Conservation (phyloP, 2,113 vertebrate species). For the Pogonocichla stellata region DNA sequence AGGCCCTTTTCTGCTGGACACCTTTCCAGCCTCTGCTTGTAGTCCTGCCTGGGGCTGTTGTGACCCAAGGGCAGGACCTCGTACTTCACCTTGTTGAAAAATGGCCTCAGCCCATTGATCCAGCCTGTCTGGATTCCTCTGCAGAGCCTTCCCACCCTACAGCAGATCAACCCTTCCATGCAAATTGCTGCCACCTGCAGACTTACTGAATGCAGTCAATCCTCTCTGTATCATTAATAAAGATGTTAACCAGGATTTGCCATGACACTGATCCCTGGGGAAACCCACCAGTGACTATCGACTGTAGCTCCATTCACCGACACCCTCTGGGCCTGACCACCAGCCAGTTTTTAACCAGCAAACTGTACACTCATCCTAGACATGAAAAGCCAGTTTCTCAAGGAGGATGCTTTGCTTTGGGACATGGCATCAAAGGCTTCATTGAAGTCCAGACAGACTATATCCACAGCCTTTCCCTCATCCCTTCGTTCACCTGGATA, state of each 20-base stretch:
- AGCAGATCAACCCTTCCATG: background rate
- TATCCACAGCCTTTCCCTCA: background rate
- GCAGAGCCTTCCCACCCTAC: background rate
- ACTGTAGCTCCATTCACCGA: background rate
- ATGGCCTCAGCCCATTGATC: background rate
- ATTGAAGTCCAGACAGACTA: background rate
- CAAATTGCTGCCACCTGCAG: background rate
- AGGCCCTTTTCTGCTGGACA: background rate
- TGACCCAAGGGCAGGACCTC: too few relatives aligned
- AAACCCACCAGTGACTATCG: background rate
- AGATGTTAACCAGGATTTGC: background rate
- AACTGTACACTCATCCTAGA: background rate
- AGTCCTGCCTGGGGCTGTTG: background rate
- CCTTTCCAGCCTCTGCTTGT: background rate
- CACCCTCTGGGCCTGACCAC: background rate
- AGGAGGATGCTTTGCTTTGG: background rate
- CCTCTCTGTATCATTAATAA: background rate
- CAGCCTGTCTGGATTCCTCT: background rate
- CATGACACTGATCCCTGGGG: fast-evolving
- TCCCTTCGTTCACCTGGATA: background rate
- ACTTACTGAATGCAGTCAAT: background rate
- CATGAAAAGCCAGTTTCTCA: background rate
- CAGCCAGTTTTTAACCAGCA: background rate
- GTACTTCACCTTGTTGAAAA: background rate
- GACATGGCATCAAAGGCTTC: background rate